Percentiles rank a stretch among this genome's conserved stretches.
These are phyloP conservation scores for Psococerastis gibbosa DNA, from an alignment of 2,888 invertebrate genomes.

Conservation along the genomic window DNA sequence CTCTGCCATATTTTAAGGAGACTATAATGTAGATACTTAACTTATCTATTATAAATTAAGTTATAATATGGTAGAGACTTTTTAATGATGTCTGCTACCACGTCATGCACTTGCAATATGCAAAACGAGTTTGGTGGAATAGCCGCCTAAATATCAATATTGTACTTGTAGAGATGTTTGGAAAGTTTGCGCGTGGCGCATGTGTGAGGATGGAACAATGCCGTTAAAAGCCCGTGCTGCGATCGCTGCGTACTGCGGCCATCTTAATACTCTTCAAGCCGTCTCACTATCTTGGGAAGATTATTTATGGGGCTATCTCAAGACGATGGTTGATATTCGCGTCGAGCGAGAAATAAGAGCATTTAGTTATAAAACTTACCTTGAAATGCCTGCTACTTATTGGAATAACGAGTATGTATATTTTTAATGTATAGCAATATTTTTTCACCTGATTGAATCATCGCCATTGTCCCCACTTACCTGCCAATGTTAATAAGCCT, in stretches of 20 bases:
- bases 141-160: no score
- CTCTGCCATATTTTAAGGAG: no score
- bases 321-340: constrained; percentile 60
- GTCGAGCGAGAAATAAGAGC: constrained; percentile 62
- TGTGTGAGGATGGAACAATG: constrained; percentile 24
- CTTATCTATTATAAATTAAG: no score
- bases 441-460: constrained; percentile 3
- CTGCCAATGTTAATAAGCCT: no score
- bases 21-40: no score
- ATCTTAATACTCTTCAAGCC: constrained; percentile 53
- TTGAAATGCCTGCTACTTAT: constrained; percentile 41
- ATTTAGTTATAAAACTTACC: constrained; percentile 31
- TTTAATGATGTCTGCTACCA: no score
- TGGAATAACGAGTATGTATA: constrained; percentile 35
- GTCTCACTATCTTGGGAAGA: constrained; percentile 76
- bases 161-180: constrained; percentile 30
- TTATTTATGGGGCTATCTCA: constrained; percentile 71
- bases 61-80: no score
- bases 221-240: constrained; percentile 24
- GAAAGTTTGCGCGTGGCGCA: constrained; percentile 35
- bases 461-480: no score
- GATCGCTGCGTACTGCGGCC: constrained; percentile 52
- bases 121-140: no score
- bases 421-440: not conserved
- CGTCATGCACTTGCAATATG: no score